Conservation (phyloP, 2,113 vertebrate species). For the Ahaetulla prasina region DNA sequence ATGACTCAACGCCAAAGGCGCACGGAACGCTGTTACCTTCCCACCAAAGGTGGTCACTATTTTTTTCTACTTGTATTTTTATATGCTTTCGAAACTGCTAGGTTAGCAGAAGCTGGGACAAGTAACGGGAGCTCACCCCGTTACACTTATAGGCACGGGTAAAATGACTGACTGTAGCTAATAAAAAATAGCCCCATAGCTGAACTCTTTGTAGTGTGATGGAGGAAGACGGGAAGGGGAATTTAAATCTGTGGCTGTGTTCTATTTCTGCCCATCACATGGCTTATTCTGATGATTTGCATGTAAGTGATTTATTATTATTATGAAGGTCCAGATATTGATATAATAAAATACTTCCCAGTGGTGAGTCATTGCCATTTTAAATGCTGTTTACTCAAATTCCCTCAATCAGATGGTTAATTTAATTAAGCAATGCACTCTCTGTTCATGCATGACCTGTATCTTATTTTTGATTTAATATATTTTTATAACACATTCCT, state of each 20-base stretch:
- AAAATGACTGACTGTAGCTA: not conserved
- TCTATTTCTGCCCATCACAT: not conserved
- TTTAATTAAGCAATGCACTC: not conserved
- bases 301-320: not conserved
- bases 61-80: too few species aligned
- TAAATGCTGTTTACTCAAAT: not conserved
- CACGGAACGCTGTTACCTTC: too few species aligned
- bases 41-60: too few species aligned
- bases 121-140: too few species aligned
- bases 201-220: not conserved
- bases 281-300: not conserved
- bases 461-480: not conserved
- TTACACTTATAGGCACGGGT: not conserved
- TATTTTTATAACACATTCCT: not conserved
- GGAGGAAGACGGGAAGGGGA: not conserved
- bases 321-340: not conserved
- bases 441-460: not conserved
- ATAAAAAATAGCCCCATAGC: not conserved
- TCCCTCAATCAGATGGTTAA: not conserved
- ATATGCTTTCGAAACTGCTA: too few species aligned
- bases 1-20: too few species aligned
- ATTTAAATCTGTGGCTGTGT: not conserved
- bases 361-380: not conserved
- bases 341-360: not conserved
- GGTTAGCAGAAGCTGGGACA: too few species aligned